Percentiles rank a stretch among this genome's conserved stretches.
These are phyloP conservation scores for Zoroaster sp. DNA, from an alignment of 53 echinoderm and acorn worm genomes.

Conservation along the genomic window DNA sequence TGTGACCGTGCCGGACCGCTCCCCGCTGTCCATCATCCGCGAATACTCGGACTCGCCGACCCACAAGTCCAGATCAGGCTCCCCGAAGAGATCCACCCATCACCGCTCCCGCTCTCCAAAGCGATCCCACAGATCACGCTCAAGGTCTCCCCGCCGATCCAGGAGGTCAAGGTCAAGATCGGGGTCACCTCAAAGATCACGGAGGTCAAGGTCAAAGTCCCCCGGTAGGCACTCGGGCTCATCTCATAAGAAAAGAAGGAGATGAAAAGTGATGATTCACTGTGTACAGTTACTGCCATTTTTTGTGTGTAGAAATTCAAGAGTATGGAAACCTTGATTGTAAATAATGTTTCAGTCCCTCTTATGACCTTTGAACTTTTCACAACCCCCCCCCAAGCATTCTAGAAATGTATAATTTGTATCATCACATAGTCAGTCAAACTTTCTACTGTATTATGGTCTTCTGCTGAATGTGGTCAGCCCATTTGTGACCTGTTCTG, in stretches of 20 bases:
- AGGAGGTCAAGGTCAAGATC: slow-evolving; percentile 73
- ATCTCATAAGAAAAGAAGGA: slow-evolving; percentile 63
- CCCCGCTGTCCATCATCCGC: slow-evolving; percentile 77
- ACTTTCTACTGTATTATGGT: background rate
- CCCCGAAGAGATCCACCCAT: slow-evolving; percentile 59
- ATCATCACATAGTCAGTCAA: background rate
- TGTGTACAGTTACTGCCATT: background rate
- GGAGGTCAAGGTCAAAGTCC: slow-evolving; percentile 51
- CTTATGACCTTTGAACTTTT: background rate
- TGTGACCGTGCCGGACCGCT: slow-evolving; percentile 42
- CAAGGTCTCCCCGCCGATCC: slow-evolving; percentile 57
- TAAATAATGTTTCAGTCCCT: background rate
- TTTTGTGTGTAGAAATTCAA: background rate
- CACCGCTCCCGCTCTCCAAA: slow-evolving; percentile 72
- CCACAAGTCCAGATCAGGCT: slow-evolving; percentile 71
- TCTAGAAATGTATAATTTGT: background rate
- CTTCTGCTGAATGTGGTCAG: background rate
- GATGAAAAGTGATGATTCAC: slow-evolving; percentile 78
- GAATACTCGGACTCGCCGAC: slow-evolving; percentile 90
- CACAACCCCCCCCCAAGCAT: background rate
- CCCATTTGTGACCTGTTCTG: background rate
- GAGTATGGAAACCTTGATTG: background rate
- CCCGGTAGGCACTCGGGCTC: slow-evolving; percentile 32
- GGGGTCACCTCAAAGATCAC: slow-evolving; percentile 64
- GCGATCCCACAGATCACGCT: slow-evolving; percentile 82